phyloP scores from a whole-genome alignment of 2,888 invertebrate genomes.

The Tetramorium bicarinatum region DNA sequence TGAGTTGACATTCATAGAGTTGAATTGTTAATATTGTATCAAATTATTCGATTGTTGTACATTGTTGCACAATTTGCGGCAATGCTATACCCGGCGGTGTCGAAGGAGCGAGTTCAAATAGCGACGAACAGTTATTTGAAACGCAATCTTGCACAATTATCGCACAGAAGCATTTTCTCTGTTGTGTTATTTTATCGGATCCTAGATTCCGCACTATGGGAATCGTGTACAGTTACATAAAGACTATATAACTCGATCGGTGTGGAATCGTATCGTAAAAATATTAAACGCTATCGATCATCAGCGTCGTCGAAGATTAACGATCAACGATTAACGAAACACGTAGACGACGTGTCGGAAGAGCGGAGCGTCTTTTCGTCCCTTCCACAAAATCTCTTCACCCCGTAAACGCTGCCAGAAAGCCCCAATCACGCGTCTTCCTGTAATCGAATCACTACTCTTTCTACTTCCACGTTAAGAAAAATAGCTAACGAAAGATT shows the following conservation, averaged over 20 bases:
- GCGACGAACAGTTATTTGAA: conserved; percentile 11
- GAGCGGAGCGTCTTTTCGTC: conserved; percentile 55
- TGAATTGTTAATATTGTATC: conserved; percentile 7
- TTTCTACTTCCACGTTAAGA: conserved; percentile 40
- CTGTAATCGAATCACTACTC: conserved; percentile 58
- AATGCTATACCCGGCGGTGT: background rate
- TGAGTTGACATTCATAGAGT: background rate
- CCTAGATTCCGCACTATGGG: background rate
- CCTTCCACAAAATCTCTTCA: conserved; percentile 55
- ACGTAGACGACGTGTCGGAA: conserved; percentile 59
- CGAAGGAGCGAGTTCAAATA: background rate
- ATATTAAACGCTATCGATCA: conserved; percentile 33
- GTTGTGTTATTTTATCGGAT: background rate
- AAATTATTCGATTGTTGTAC: conserved; percentile 10
- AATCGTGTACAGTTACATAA: conserved; percentile 32
- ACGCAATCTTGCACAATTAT: conserved; percentile 15
- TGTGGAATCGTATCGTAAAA: background rate
- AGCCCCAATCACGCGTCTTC: conserved; percentile 81
- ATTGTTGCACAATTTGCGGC: background rate
- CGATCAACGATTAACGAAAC: conserved; percentile 32
- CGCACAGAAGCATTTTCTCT: background rate
- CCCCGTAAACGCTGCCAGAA: conserved; percentile 66
- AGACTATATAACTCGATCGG: conserved; percentile 1
- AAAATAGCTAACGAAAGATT: conserved; percentile 35
- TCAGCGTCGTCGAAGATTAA: conserved; percentile 36